Evolutionary conservation across 2,797 vertebrate genomes (phyloP).

Genomic region (Molossus alvarezi): DNA sequence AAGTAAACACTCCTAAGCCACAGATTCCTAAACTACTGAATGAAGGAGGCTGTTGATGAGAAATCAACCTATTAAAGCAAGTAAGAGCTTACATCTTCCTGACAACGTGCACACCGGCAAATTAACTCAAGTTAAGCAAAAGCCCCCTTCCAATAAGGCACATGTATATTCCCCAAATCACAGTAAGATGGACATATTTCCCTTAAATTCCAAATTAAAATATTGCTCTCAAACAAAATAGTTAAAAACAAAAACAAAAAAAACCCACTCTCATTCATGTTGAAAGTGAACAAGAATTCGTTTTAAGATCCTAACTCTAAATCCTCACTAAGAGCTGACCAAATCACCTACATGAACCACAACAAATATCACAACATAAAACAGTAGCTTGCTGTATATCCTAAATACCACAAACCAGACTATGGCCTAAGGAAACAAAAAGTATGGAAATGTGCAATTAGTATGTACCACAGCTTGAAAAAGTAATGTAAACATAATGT

Average conservation of each 20-base stretch:
- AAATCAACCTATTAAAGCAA: background rate
- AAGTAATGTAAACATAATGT: constrained; percentile 86
- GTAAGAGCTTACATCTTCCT: background rate
- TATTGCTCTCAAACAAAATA: constrained; percentile 51
- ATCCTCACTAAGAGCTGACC: constrained; percentile 61
- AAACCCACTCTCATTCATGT: background rate
- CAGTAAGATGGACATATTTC: background rate
- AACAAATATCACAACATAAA: constrained; percentile 77
- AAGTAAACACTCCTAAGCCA: constrained; percentile 13
- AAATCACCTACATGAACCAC: constrained; percentile 71
- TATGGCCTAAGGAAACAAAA: constrained; percentile 79
- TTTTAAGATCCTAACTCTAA: constrained; percentile 44
- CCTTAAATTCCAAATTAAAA: constrained; percentile 53
- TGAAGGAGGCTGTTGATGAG: background rate
- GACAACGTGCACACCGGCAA: background rate
- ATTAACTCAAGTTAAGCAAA: constrained; percentile 50
- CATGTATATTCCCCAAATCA: constrained; percentile 3
- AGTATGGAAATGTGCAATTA: constrained; percentile 81
- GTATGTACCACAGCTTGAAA: constrained; percentile 85
- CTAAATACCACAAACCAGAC: constrained; percentile 79
- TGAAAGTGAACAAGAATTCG: constrained; percentile 3
- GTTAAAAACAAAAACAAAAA: constrained; percentile 71
- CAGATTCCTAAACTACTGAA: background rate
- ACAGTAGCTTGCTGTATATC: constrained; percentile 63
- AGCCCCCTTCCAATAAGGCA: background rate